Evolutionary conservation across 2,113 vertebrate genomes (phyloP), one percentile per base, ranked within the genome.

Genomic region (Syngnathus floridae): DNA sequence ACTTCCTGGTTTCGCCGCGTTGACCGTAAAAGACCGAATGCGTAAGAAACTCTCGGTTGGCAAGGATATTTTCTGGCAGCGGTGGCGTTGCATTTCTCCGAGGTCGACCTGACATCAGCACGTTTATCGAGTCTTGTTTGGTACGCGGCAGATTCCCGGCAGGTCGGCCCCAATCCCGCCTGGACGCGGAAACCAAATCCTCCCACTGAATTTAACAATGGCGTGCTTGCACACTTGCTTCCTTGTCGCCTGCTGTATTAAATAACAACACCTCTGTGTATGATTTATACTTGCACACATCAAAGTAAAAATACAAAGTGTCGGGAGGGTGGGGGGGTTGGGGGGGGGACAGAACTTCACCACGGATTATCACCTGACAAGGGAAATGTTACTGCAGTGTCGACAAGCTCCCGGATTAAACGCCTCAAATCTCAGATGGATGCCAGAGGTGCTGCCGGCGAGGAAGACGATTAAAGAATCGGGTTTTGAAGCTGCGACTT

Each of bases 351-450:
- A 73, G 65, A 68, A 72, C 73, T 80, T 87, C 84, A 84, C 74
- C 49, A 41, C 26, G 51, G 84, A 88, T 88, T 89, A 83, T 37
- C 45, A 63, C 61, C 51, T 5, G 41, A 84, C 81, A 81, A 86
- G 78, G 66, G 73, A 75, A 76, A 78, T 66, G 70, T 61, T 81
- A 72, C 84, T 68, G 76, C 69, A 74, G 75, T 19, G 75, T 68
- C 72, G 67, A 71, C 73, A 49, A 69, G 57, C 64, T 74, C 45
- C 76, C 54, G 19, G 16, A n/a, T 12, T 22, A 14, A 38, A 66
- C 55, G 60, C 54, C 64, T 52, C 37, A 67, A 56, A 65, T 51
- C 64, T 40, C 45, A 4, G 45, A 48, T 48, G 45, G 45, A 48
- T 48, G 45, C 45, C 6, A 48, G 16, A 46, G 4, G 45, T 46